Percentiles rank a stretch among this genome's conserved stretches.
These are phyloP conservation scores for Huso huso DNA, from an alignment of 2,797 vertebrate species.

Conservation along the genomic window DNA sequence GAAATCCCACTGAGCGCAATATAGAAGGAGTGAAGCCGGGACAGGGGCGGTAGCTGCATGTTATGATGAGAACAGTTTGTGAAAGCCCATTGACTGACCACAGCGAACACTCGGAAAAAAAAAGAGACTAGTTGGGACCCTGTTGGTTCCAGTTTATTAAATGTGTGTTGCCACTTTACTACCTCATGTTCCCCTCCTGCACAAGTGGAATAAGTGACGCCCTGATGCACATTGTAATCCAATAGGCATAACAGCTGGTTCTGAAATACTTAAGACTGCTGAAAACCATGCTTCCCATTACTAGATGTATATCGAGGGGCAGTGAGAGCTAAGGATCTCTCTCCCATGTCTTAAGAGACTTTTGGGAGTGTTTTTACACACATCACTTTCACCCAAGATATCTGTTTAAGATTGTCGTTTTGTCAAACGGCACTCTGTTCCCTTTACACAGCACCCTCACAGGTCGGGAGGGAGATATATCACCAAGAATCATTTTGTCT, in stretches of 20 bases:
- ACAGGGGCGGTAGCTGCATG: slow-evolving; percentile 37
- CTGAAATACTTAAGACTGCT: neutral
- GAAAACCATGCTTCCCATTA: neutral
- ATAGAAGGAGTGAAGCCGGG: slow-evolving; percentile 33
- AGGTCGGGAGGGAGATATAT: too few relatives aligned
- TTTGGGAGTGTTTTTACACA: too few relatives aligned
- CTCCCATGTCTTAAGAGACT: too few relatives aligned
- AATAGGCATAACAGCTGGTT: slow-evolving; percentile 35
- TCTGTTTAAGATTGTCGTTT: too few relatives aligned
- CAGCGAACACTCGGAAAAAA: neutral
- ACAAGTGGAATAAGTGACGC: slow-evolving; percentile 36
- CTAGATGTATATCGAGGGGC: too few relatives aligned
- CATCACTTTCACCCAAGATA: too few relatives aligned
- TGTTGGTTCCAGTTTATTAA: slow-evolving; percentile 58
- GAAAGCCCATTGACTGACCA: slow-evolving; percentile 8
- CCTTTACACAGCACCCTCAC: too few relatives aligned
- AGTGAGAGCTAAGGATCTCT: too few relatives aligned
- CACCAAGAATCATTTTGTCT: too few relatives aligned
- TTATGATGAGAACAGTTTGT: slow-evolving; percentile 48
- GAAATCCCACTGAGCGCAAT: slow-evolving; percentile 62
- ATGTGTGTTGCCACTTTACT: slow-evolving; percentile 49
- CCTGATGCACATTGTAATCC: slow-evolving; percentile 46
- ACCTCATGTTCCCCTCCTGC: slow-evolving; percentile 41
- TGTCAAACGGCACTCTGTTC: too few relatives aligned
- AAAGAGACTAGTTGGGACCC: slow-evolving; percentile 33